Percentiles rank a stretch among this genome's conserved stretches.
phyloP scores from a whole-genome alignment of 2,113 vertebrate species.

The Crotalus helleri region DNA sequence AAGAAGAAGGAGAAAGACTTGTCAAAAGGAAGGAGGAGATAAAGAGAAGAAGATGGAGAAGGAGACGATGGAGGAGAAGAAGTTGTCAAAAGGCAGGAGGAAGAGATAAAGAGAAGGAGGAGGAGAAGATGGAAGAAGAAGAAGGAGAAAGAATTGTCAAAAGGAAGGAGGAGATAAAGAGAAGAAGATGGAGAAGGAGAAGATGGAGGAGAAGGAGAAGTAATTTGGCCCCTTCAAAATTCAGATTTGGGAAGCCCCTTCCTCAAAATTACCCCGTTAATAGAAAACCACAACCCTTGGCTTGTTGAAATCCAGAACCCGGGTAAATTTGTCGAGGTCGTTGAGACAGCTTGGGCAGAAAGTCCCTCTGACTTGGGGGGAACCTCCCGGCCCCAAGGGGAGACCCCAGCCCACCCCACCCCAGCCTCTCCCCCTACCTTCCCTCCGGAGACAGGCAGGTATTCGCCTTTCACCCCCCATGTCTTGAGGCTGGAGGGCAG shows the following conservation, averaged over 20 bases:
- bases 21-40: too few species aligned
- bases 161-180: too few species aligned
- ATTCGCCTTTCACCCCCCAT: conserved; percentile 80
- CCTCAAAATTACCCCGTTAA: fast-evolving
- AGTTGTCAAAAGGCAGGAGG: too few species aligned
- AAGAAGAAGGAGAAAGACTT: too few species aligned
- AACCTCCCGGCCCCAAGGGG: neutral
- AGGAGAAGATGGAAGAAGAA: fast-evolving
- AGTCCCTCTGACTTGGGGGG: neutral
- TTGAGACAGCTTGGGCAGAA: too few species aligned
- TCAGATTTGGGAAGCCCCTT: neutral
- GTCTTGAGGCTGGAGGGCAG: conserved; percentile 78
- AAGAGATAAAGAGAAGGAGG: too few species aligned
- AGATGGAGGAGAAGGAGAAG: neutral
- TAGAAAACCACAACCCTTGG: neutral
- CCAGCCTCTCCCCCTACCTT: conserved; percentile 73
- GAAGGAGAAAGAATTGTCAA: too few species aligned
- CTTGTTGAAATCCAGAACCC: neutral
- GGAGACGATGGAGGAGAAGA: too few species aligned
- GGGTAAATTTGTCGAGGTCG: fast-evolving
- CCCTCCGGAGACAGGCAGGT: conserved; percentile 81
- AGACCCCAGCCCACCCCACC: neutral
- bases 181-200: neutral
- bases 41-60: too few species aligned
- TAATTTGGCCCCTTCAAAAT: neutral